Evolutionary conservation across 2,888 invertebrate species (phyloP), one percentile per base, ranked within the genome.

Genomic region (Caradrina clavipalpis): DNA sequence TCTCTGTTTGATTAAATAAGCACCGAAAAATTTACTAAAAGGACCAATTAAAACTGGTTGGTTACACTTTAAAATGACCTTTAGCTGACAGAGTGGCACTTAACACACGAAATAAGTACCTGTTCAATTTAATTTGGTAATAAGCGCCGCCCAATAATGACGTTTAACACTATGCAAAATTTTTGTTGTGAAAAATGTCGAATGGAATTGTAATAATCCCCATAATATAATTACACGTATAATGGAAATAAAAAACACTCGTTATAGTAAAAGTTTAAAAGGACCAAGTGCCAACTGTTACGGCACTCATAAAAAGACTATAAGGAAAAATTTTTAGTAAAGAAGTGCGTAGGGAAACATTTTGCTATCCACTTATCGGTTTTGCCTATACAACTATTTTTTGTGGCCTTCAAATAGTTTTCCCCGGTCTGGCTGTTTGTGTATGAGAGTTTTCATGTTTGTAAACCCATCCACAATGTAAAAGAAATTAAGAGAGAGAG

Each of bases 11-110:
- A 42, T 42, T 31, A 31, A 51, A 51, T 39, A 31, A 5, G 8
- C n/a, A 35, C 3, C 35, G 4, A 5, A 57, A 57, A 22, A 39
- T 50, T n/a, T 6, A 4, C 35, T 51, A n/a, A 51, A 31, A 73
- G 1, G 13, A 35, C 45, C 62, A 51, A 65, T 59, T 57, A 56
- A 76, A 66, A 76, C 55, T 39, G 62, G 76, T 77, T 65, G 17
- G 21, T 39, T 55, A 21, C 19, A 61, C 35, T 65, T 64, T n/a
- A 42, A 31, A 61, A 61, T 15, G 50, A 26, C 76, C 64, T 75
- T 69, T 19, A 26, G 17, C 39, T 21, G 65, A 69, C 54, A 76
- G 49, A 77, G 51, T 50, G 80, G 70, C 35, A 61, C 50, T 51
- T 73, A 42, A 59, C n/a, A n/a, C 64, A 65, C 31, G 42, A 58